Evolutionary conservation across 1,140 invertebrate genomes (phyloP).

Genomic region (Monochamus saltuarius): DNA sequence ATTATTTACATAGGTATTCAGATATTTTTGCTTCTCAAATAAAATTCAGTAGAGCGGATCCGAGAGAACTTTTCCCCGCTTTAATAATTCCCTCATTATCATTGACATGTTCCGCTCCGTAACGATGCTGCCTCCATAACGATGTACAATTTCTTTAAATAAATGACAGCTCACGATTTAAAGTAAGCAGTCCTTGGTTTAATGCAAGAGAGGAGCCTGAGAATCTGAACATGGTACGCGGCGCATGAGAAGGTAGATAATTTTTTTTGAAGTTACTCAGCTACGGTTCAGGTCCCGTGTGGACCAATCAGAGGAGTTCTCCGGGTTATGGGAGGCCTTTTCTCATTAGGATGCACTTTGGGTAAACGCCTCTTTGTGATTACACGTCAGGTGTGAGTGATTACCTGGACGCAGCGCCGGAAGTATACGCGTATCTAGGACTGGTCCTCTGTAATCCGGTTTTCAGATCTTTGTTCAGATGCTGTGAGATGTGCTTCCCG

Average conservation of each 20-base stretch:
- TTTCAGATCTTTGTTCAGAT: constrained; percentile 27
- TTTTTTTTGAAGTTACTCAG: constrained; percentile 34
- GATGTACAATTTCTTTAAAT: constrained; percentile 33
- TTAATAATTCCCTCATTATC: too few species aligned
- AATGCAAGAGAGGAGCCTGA: background rate
- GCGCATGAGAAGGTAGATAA: constrained; percentile 18
- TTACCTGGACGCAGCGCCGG: constrained; percentile 48
- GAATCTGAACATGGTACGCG: constrained; percentile 36
- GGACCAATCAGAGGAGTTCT: constrained; percentile 21
- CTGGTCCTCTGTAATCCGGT: constrained; percentile 39
- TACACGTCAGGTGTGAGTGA: constrained; percentile 52
- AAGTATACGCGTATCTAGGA: constrained; percentile 35
- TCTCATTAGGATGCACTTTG: constrained; percentile 47
- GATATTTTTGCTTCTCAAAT: too few species aligned
- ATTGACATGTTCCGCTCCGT: constrained; percentile 16
- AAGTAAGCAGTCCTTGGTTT: constrained; percentile 31
- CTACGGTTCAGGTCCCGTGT: constrained; percentile 1
- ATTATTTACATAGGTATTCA: too few species aligned
- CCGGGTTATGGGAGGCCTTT: constrained; percentile 19
- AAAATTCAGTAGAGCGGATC: too few species aligned
- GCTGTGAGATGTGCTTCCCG: constrained; percentile 20
- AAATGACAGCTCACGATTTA: constrained; percentile 39
- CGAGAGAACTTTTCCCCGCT: too few species aligned
- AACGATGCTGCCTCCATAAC: constrained; percentile 25
- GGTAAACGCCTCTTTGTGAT: constrained; percentile 50